Conservation (phyloP, 2,888 invertebrate genomes). For the Lasioglossum calceatum region DNA sequence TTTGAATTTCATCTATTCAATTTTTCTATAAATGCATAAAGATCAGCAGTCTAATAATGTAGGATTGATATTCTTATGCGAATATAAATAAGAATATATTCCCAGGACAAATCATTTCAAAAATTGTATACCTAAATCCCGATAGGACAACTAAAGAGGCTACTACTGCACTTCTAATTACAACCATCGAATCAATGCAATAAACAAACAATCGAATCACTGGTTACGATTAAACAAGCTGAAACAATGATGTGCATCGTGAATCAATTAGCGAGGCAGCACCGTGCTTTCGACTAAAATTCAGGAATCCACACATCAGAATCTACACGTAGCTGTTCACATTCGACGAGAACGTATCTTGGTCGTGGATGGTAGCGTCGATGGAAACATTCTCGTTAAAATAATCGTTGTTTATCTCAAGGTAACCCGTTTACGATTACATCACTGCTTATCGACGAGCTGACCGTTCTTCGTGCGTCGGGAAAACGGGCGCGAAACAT, state of each 20-base stretch:
- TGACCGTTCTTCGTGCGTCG: constrained; percentile 61
- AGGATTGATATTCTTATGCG: not conserved
- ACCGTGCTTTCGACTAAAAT: not conserved
- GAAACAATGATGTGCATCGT: not conserved
- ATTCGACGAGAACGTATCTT: not conserved
- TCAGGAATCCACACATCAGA: not conserved
- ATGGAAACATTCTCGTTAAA: not conserved
- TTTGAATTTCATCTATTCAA: no score
- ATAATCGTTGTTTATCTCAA: not conserved
- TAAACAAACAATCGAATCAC: not conserved
- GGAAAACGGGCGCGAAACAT: constrained; percentile 62
- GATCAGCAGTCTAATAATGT: no score
- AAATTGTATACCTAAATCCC: not conserved
- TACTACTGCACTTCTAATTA: not conserved
- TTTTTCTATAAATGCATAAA: no score
- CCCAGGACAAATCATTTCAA: not conserved
- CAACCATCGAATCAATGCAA: no score
- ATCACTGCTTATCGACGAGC: constrained; percentile 61
- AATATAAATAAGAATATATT: not conserved
- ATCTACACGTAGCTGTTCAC: not conserved
- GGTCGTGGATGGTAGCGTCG: not conserved
- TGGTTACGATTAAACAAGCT: not conserved
- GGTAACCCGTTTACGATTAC: constrained; percentile 62
- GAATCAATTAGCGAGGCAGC: not conserved
- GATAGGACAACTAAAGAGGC: not conserved